phyloP scores from a whole-genome alignment of 2,113 vertebrate species.

The Nerophis ophidion region DNA sequence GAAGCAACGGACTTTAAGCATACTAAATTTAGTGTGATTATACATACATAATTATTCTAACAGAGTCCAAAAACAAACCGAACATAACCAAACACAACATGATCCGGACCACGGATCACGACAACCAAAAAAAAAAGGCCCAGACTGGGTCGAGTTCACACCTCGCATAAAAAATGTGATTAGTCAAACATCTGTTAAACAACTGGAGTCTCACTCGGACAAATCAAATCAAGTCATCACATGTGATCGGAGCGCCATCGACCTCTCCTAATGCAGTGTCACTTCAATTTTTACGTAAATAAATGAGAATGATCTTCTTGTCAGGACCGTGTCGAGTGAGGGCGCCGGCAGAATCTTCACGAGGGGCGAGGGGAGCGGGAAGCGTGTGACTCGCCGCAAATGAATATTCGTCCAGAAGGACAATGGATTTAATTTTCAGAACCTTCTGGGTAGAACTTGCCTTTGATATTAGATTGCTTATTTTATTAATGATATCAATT shows the following conservation, averaged over 20 bases:
- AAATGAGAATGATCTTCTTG: conserved; percentile 76
- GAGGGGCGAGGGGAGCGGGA: conserved; percentile 63
- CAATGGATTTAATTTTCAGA: conserved; percentile 75
- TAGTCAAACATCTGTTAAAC: conserved; percentile 50
- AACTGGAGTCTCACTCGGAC: conserved; percentile 27
- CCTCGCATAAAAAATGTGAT: conserved; percentile 46
- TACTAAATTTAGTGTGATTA: no score
- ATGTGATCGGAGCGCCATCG: conserved; percentile 79
- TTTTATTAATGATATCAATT: conserved; percentile 42
- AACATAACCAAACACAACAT: no score
- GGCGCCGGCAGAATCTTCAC: conserved; percentile 32
- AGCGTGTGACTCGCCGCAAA: conserved; percentile 78
- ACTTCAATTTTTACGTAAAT: conserved; percentile 74
- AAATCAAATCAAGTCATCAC: conserved; percentile 69
- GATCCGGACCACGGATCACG: no score
- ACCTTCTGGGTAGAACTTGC: conserved; percentile 71
- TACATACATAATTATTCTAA: no score
- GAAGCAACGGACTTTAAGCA: no score
- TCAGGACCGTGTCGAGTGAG: conserved; percentile 54
- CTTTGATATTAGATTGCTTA: conserved; percentile 61
- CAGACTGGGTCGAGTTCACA: conserved; percentile 12
- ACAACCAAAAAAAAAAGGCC: conserved; percentile 9
- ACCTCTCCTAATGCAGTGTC: conserved; percentile 73
- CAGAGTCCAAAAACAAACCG: no score
- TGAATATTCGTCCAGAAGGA: conserved; percentile 76